Conservation (phyloP, 2,113 vertebrate genomes). For the Mus spicilegus region DNA sequence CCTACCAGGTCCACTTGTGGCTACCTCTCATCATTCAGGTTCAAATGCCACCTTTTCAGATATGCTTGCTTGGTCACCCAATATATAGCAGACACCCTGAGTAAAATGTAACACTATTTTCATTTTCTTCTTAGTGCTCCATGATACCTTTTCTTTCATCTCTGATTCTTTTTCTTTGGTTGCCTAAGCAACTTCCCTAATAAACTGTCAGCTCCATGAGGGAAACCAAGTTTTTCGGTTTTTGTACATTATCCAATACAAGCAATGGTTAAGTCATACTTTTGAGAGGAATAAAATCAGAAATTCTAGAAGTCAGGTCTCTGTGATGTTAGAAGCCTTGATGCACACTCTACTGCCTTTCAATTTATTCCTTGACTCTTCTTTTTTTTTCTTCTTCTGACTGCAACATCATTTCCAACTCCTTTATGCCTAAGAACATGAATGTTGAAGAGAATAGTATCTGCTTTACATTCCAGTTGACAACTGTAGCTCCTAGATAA, state of each 20-base stretch:
- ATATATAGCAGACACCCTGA: background rate
- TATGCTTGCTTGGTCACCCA: background rate
- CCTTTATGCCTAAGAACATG: background rate
- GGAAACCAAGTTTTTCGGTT: background rate
- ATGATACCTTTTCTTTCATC: background rate
- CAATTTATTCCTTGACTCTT: background rate
- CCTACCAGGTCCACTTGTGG: background rate
- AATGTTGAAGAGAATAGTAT: constrained; percentile 7
- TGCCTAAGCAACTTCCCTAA: background rate
- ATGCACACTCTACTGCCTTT: background rate
- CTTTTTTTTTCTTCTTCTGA: background rate
- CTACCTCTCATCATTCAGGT: constrained; percentile 13
- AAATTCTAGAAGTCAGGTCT: constrained; percentile 8
- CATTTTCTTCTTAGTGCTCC: background rate
- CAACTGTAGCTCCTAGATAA: constrained; percentile 40
- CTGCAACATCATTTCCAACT: background rate
- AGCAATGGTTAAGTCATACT: background rate
- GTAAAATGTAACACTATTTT: background rate
- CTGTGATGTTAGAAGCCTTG: background rate
- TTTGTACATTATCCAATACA: background rate
- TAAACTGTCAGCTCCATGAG: constrained; percentile 5
- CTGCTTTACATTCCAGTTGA: constrained; percentile 14
- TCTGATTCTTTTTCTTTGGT: background rate
- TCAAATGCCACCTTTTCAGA: background rate
- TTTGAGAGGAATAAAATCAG: constrained; percentile 1